Conservation (phyloP, 2,888 invertebrate genomes). For the Apodemia zela region DNA sequence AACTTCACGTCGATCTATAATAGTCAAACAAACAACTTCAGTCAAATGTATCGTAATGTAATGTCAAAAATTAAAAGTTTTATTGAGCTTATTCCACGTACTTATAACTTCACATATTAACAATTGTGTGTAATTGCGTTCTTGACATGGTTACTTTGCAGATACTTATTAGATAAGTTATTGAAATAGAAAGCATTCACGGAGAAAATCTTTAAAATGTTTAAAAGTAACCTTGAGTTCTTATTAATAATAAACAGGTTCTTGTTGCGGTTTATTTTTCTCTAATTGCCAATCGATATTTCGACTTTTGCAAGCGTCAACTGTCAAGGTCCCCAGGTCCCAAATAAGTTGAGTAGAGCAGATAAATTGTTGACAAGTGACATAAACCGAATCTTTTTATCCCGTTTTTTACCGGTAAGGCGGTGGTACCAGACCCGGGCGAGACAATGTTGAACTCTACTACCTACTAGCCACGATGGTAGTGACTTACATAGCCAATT, state of each 20-base stretch:
- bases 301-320: not conserved
- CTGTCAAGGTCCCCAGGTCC: not conserved
- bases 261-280: conserved; percentile 1
- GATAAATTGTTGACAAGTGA: not conserved
- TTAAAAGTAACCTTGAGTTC: not conserved
- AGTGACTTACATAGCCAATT: too few species aligned
- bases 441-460: too few species aligned
- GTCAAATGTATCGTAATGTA: too few species aligned
- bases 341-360: not conserved
- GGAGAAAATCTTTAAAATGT: not conserved
- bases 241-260: not conserved
- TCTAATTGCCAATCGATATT: not conserved
- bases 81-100: too few species aligned
- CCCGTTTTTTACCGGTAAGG: too few species aligned
- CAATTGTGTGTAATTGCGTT: not conserved
- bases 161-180: not conserved
- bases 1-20: too few species aligned
- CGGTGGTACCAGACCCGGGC: too few species aligned
- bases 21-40: too few species aligned
- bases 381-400: not conserved
- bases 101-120: not conserved
- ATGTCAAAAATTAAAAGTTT: too few species aligned
- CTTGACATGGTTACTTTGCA: not conserved
- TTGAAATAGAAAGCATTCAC: not conserved
- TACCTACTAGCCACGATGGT: too few species aligned